Base-by-base conservation (phyloP, 2,888 invertebrate genomes). In the Megastigmus dorsalis region DNA sequence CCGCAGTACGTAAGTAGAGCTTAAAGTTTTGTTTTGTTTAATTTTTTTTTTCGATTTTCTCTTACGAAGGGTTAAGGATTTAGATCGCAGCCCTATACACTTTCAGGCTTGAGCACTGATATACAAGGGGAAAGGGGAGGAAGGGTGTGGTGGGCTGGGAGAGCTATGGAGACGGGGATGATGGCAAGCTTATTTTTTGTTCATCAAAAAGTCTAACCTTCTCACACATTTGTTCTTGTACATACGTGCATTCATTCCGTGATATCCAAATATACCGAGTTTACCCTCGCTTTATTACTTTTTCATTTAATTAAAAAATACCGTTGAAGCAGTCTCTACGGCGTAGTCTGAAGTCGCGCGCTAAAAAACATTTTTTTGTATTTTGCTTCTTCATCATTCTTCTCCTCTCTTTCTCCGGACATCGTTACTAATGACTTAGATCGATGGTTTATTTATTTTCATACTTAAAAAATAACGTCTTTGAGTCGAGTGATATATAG, bases 371-470 rank as follows among this genome's bases (percentile, higher is more conserved):
- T 36, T n/a, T n/a, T n/a, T n/a, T n/a, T n/a, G n/a, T n/a, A 18
- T 48, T 50, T 75, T 66, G 55, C 57, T 62, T 75, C 54, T 66
- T 67, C 45, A 71, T 63, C 66, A 71, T 67, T 75, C 69, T 69
- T 65, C 41, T 65, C 41, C 57, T 75, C 68, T 72, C 55, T 65
- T 69, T 70, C 52, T 73, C 54, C 43, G 43, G 26, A 69, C 67
- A 78, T 77, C 73, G 75, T 80, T 75, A 75, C 77, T 80, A 81
- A 77, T 83, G 82, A 83, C 82, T 82, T 82, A 82, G 82, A 83
- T 80, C 76, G 69, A 70, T 69, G 74, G 57, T 67, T 66, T 73
- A 26, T 62, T 60, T 54, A 62, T 68, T 65, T 65, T 59, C 33
- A 59, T 60, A 72, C 71, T 68, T 74, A 74, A 63, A 76, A 74